Evolutionary conservation across 2,113 vertebrate genomes (phyloP), one percentile per base, ranked within the genome.

Genomic region (Romanogobio albipinnatus): DNA sequence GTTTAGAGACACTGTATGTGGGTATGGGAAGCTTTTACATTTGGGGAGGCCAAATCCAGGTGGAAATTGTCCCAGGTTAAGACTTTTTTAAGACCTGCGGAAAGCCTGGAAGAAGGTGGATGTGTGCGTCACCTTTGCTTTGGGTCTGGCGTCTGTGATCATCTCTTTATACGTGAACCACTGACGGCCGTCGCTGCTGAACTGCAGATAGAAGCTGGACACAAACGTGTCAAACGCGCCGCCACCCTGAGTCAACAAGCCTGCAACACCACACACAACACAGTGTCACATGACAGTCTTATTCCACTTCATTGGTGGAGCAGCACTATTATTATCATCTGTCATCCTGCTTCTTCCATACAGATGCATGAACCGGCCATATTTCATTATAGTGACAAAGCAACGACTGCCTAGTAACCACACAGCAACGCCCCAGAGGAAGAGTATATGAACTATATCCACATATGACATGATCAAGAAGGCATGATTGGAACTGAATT

Each of bases 171-270:
- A 96, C 5, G 90, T 91, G 5, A 89, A 89, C 97, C 97, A 98
- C 9, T 51, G 93, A 6, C 19, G 66, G 5, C 93, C 94, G 8
- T 97, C 93, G 0, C 3, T 79, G 80, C 97, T 96, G 89, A 98
- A 95, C 92, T 96, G 95, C 9, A 98, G 93, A 22, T 91, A 94
- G 90, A 97, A 97, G 84, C 95, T 93, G 76, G 94, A 93, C 33
- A 94, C 89, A 2, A 91, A 95, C 1, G 94, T 91, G 1, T 91
- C 90, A 0, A 93, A 94, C 15, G 74, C 87, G 0, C 93, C 94
- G 0, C 95, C 91, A 1, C 94, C 96, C 89, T 95, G 96, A 5
- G 93, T 91, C 2, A 96, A 77, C 70, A 97, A 87, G n/a, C 97
- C 97, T 97, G 62, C 3, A 62, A 78, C 58, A 0, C 22, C 8